These are phyloP conservation scores for Plectropomus leopardus DNA, from an alignment of 2,113 vertebrate species.

Conservation along the genomic window DNA sequence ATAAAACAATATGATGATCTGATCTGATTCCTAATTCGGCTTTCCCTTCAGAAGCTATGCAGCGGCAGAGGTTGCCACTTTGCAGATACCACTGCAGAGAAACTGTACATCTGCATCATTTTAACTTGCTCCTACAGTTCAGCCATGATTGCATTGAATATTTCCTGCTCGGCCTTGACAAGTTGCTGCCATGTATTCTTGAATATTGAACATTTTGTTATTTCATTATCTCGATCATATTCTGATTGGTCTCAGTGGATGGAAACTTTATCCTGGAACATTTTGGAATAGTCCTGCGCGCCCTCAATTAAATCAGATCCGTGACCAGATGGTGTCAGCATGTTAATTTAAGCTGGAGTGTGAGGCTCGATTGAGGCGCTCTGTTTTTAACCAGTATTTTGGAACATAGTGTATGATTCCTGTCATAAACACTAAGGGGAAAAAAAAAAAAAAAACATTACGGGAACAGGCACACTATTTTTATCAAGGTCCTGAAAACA, in stretches of 20 bases:
- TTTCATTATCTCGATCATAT: not conserved
- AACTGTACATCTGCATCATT: not conserved
- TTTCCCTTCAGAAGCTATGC: not conserved
- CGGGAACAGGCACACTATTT: not conserved
- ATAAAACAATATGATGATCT: not conserved
- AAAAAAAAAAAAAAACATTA: not conserved
- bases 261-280: not conserved
- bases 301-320: not conserved
- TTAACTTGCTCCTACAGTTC: not conserved
- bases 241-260: not conserved
- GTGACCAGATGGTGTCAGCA: not conserved
- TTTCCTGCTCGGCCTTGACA: not conserved
- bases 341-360: not conserved
- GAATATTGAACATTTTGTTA: not conserved
- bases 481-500: not conserved
- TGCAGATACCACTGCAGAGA: too few relatives aligned
- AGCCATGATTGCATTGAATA: not conserved
- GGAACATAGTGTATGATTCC: not conserved
- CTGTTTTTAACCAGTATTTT: not conserved
- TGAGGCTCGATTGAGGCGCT: conserved; percentile 1
- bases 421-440: not conserved
- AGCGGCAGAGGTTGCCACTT: not conserved
- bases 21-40: not conserved
- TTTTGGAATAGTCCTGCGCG: not conserved
- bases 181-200: conserved; percentile 1